These are phyloP conservation scores for Isaurus tuberculatus DNA, from an alignment of 92 coral and sea anemone species.

Conservation along the genomic window DNA sequence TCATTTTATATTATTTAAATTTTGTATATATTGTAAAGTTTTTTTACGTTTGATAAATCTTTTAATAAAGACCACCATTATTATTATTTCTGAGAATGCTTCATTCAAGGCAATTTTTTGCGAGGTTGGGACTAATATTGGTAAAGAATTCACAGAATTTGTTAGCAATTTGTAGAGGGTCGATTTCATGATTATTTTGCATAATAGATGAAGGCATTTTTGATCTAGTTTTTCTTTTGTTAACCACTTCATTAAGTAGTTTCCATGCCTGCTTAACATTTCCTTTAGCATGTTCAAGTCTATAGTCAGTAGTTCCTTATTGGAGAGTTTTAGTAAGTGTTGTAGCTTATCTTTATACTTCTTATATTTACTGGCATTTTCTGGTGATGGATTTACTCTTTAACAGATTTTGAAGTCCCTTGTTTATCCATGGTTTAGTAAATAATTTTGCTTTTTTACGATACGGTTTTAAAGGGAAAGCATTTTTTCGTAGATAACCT, in stretches of 20 bases:
- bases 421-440: neutral
- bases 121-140: too few species aligned
- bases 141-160: too few species aligned
- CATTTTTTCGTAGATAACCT: conserved; percentile 8
- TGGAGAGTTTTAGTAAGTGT: neutral
- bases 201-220: neutral
- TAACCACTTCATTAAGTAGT: neutral
- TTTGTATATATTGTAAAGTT: too few species aligned
- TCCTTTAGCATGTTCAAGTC: neutral
- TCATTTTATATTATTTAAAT: too few species aligned
- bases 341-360: neutral
- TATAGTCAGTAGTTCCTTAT: neutral
- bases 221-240: neutral
- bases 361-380: neutral
- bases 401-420: conserved; percentile 2
- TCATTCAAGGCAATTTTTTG: too few species aligned
- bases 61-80: too few species aligned
- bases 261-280: neutral
- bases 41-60: too few species aligned
- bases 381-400: neutral
- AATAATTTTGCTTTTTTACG: neutral
- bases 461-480: neutral
- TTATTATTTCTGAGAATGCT: too few species aligned
- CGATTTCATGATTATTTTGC: neutral
- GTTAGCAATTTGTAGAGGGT: too few species aligned